These are phyloP conservation scores for Sardina pilchardus DNA, from an alignment of 2,113 vertebrate species.

Conservation along the genomic window DNA sequence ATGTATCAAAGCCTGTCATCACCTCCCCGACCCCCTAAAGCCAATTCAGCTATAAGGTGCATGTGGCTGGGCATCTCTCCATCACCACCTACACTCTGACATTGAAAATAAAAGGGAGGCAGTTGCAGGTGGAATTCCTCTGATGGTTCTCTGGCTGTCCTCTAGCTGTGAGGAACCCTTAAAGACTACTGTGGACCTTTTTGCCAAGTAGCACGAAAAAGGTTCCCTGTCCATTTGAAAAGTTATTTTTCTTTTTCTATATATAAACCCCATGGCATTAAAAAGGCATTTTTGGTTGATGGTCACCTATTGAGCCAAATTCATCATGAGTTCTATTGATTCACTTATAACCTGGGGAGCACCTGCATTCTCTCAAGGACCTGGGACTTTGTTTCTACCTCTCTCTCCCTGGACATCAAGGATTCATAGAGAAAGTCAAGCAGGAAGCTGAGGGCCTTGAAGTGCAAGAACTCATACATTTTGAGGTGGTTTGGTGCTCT, in stretches of 20 bases:
- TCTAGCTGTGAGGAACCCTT: background rate
- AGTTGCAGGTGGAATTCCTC: background rate
- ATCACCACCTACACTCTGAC: background rate
- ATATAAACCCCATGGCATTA: background rate
- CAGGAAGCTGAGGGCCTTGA: background rate
- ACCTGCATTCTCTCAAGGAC: background rate
- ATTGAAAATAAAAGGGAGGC: background rate
- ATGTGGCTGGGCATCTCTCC: background rate
- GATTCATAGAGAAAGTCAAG: background rate
- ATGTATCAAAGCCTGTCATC: background rate
- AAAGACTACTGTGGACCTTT: background rate
- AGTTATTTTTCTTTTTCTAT: too few species aligned
- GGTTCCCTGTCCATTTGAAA: too few species aligned
- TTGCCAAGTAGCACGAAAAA: background rate
- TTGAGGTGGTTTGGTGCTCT: background rate
- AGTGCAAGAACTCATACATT: background rate
- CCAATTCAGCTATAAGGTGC: background rate
- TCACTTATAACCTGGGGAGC: background rate
- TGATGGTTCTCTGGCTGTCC: background rate
- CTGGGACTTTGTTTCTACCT: background rate
- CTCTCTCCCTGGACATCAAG: background rate
- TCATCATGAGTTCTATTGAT: background rate
- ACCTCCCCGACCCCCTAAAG: background rate
- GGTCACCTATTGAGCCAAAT: background rate
- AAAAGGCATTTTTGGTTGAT: background rate